A percentile compares a stretch with the other conserved stretches of the same genome.
Evolutionary conservation across 2,797 vertebrate genomes (phyloP).

Genomic region (Ptychobarbus kaznakovi): DNA sequence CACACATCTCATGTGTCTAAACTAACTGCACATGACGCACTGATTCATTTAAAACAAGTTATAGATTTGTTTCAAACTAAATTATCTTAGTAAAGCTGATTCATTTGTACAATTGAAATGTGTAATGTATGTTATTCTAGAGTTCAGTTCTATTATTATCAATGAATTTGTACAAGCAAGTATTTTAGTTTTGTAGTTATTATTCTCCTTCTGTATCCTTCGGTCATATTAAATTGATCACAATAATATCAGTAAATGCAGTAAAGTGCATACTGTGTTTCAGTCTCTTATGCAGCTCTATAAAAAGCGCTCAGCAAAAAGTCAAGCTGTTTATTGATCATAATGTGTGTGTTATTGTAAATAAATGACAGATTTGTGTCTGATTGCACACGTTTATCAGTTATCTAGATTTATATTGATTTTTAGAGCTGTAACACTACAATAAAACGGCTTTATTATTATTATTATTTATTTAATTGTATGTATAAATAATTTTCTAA

Average conservation of each 20-base stretch:
- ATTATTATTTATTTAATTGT: no score
- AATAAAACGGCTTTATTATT: no score
- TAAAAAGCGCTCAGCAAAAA: not conserved
- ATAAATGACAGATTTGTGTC: not conserved
- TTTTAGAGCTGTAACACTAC: not conserved
- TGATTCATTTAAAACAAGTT: not conserved
- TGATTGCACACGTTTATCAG: not conserved
- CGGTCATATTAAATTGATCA: not conserved
- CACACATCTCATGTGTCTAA: not conserved
- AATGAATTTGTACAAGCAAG: not conserved
- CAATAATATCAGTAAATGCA: not conserved
- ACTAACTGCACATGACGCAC: not conserved
- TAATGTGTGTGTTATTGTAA: not conserved
- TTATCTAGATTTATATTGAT: not conserved
- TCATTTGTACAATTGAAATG: not conserved
- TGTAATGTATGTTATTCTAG: not conserved
- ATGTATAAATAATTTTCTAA: not conserved
- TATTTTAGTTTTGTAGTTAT: not conserved
- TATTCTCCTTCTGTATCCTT: not conserved
- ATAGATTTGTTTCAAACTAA: not conserved
- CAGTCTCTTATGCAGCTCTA: not conserved
- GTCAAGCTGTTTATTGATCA: constrained; percentile 4
- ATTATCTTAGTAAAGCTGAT: not conserved
- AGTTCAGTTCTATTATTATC: not conserved
- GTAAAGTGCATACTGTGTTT: not conserved